These are phyloP conservation scores for Eilema griseolum DNA, from an alignment of 2,888 invertebrate species.

Conservation along the genomic window DNA sequence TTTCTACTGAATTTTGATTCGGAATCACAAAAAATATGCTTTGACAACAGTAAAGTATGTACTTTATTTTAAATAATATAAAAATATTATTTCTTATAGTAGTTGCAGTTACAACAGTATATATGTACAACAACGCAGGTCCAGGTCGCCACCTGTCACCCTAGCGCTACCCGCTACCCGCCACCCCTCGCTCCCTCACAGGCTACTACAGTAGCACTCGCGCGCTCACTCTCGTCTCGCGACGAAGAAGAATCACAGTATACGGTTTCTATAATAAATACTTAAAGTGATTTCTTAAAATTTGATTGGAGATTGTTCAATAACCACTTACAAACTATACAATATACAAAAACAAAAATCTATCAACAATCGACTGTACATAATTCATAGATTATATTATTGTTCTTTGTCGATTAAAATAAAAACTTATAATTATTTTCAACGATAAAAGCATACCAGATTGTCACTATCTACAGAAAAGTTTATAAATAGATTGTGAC, in stretches of 20 bases:
- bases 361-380: constrained; percentile 70
- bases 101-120: constrained; percentile 72
- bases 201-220: background rate
- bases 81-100: constrained; percentile 83
- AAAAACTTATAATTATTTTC: constrained; percentile 68
- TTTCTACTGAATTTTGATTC: constrained; percentile 29
- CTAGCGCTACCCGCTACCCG: background rate
- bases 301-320: constrained; percentile 75
- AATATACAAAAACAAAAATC: constrained; percentile 77
- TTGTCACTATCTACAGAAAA: constrained; percentile 59
- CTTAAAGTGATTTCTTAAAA: constrained; percentile 63
- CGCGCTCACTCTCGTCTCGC: constrained; percentile 21
- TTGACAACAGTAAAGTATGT: constrained; percentile 78
- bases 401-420: constrained; percentile 67
- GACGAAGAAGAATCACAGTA: constrained; percentile 76
- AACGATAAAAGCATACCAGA: constrained; percentile 77
- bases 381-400: constrained; percentile 70
- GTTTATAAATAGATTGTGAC: constrained; percentile 55
- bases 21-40: constrained; percentile 75
- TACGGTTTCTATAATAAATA: constrained; percentile 77
- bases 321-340: constrained; percentile 82
- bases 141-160: constrained; percentile 14
- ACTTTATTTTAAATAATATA: constrained; percentile 84
- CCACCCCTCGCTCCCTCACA: background rate
- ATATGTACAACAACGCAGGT: constrained; percentile 33